Percentiles rank a stretch among this genome's conserved stretches.
phyloP scores from a whole-genome alignment of 2,888 invertebrate genomes.

The Macaria liturata region DNA sequence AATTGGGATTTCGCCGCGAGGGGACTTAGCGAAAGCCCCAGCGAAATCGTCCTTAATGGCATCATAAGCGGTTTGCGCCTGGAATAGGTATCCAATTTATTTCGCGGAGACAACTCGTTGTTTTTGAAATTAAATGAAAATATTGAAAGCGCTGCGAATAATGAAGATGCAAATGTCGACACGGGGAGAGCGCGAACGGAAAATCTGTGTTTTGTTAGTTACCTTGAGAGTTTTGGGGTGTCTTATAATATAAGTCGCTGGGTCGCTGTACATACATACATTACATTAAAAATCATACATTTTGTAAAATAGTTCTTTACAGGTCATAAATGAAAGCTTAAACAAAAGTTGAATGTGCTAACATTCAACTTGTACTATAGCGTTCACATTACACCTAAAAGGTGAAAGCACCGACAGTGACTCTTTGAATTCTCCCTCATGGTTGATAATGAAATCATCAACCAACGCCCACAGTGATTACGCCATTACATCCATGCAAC shows the following conservation, averaged over 20 bases:
- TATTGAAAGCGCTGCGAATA: slow-evolving; percentile 37
- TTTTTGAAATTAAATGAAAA: slow-evolving; percentile 52
- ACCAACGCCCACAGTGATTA: slow-evolving; percentile 15
- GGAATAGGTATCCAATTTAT: slow-evolving; percentile 53
- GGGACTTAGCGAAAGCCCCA: slow-evolving; percentile 48
- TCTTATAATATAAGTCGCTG: no score
- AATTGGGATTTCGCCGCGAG: slow-evolving; percentile 46
- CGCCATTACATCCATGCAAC: slow-evolving; percentile 12
- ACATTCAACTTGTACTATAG: no score
- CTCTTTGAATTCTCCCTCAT: no score
- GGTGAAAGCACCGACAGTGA: no score
- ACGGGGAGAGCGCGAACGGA: not conserved
- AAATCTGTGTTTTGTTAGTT: slow-evolving; percentile 1
- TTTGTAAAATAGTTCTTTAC: no score
- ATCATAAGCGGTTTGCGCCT: slow-evolving; percentile 57
- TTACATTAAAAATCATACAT: no score
- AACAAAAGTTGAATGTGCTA: no score
- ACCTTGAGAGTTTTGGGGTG: no score
- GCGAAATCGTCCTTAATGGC: slow-evolving; percentile 53
- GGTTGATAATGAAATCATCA: not conserved
- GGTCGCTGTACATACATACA: no score
- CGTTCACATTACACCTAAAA: no score
- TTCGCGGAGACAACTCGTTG: slow-evolving; percentile 56
- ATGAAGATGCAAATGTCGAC: slow-evolving; percentile 10
- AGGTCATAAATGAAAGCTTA: no score